A percentile compares a stretch with the other conserved stretches of the same genome.
Evolutionary conservation across 2,113 vertebrate species (phyloP).

Genomic region (Ictalurus punctatus): DNA sequence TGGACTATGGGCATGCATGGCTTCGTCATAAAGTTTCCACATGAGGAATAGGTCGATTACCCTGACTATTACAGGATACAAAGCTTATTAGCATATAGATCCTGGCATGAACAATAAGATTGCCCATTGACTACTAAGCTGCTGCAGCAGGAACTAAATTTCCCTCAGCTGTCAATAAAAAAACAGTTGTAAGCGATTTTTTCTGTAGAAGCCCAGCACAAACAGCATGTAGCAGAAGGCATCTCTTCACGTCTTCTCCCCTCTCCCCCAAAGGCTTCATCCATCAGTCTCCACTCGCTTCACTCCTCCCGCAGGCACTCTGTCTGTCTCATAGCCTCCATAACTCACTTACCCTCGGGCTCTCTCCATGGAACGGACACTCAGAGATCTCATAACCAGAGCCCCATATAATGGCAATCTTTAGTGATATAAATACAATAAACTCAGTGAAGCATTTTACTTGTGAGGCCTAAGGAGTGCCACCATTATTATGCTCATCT

Average conservation of each 20-base stretch:
- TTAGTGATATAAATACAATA: constrained; percentile 30
- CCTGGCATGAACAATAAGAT: constrained; percentile 69
- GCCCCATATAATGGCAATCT: constrained; percentile 14
- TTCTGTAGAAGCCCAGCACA: constrained; percentile 61
- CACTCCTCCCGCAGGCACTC: constrained; percentile 35
- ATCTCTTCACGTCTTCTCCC: constrained; percentile 14
- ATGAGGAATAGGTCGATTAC: constrained; percentile 72
- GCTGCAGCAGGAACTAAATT: constrained; percentile 62
- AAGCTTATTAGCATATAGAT: constrained; percentile 75
- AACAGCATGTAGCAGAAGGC: constrained; percentile 44
- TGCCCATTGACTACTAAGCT: constrained; percentile 58
- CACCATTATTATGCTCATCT: constrained; percentile 23
- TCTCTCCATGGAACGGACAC: constrained; percentile 32
- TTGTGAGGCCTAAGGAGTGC: neutral
- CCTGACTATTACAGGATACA: constrained; percentile 67
- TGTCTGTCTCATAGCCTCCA: constrained; percentile 34
- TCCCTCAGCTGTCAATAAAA: constrained; percentile 74
- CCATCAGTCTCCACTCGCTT: constrained; percentile 26
- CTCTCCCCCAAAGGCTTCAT: constrained; percentile 23
- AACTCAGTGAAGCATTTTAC: constrained; percentile 24
- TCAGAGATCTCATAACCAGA: constrained; percentile 26
- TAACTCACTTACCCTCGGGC: constrained; percentile 38
- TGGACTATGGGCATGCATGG: constrained; percentile 32
- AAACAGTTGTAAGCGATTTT: constrained; percentile 63
- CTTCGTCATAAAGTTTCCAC: constrained; percentile 58